A percentile compares a stretch with the other conserved stretches of the same genome.
Conservation (phyloP, 2,113 vertebrate species). For the Tichodroma muraria region DNA sequence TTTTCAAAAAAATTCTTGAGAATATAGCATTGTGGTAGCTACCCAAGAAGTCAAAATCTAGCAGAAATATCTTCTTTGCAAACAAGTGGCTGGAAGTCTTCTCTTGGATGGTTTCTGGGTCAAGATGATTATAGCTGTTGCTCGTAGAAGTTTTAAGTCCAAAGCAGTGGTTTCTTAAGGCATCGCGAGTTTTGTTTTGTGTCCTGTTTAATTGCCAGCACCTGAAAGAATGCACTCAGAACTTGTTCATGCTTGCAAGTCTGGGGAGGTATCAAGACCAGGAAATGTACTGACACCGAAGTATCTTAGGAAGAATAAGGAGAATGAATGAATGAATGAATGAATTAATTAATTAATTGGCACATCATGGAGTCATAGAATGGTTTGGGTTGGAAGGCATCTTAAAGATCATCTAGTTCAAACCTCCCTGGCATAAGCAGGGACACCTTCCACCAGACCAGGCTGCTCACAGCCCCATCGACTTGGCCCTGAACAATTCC, state of each 20-base stretch:
- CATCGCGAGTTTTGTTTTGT: not conserved
- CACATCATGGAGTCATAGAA: not conserved
- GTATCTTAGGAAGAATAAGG: not conserved
- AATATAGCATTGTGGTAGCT: not conserved
- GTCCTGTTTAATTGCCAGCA: not conserved
- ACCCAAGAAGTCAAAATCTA: not conserved
- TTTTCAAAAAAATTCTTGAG: not conserved
- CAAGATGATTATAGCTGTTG: not conserved
- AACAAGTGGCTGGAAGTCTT: not conserved
- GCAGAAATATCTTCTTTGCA: not conserved
- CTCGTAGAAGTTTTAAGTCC: not conserved
- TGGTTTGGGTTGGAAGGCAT: not conserved
- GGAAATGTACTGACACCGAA: not conserved
- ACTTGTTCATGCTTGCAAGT: not conserved
- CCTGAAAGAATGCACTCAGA: not conserved
- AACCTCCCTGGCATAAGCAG: not conserved
- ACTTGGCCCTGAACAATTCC: not conserved
- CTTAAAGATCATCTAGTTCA: not conserved
- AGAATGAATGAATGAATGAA: not conserved
- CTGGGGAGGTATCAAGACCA: not conserved
- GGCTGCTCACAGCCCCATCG: not conserved
- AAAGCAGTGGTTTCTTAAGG: not conserved
- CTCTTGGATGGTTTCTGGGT: not conserved
- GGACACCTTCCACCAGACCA: not conserved
- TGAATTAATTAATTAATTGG: not conserved